Evolutionary conservation across 1,140 invertebrate genomes (phyloP), one percentile per base, ranked within the genome.

Genomic region (Neuroterus valhalla): DNA sequence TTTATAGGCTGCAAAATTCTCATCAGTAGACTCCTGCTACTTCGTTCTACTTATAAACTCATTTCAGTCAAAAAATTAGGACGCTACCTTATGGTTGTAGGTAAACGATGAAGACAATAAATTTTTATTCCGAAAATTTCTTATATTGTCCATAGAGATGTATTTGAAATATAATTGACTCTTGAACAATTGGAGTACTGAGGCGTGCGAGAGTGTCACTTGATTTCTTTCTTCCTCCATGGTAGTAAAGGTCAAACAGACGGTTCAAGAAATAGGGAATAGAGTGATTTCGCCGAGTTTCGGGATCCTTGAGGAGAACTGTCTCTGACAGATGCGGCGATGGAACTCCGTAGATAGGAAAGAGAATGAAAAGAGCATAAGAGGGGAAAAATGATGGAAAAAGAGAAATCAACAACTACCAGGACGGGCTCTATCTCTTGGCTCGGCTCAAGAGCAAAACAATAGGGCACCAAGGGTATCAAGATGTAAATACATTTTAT

Each of bases 251-350:
- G 55, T 62, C 55, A 62, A 62, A 62, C 26, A 38, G 55, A 62
- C 55, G 55, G 55, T 62, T 62, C 55, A 62, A n/a, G 23, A 62
- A 62, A 12, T 15, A 15, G 23, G 52, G 23, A 23, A 62, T 26
- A 62, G 26, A 62, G 55, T 62, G 55, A 62, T 62, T 62, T 62
- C 55, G 26, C 55, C 55, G 55, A 62, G 55, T 62, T 62, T 62
- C 21, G 55, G 31, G 55, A 62, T 62, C 55, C 55, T 62, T 62
- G 55, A 62, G 55, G 31, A 62, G 55, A 38, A 62, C 55, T 62
- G 55, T 62, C 23, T 62, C 55, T 62, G 55, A 62, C 55, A 62
- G 55, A 62, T 62, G 55, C 55, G 55, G 55, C 55, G 26, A 62
- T 31, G 55, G 55, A 62, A 62, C 23, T 62, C n/a, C 21, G 52